Conservation (phyloP, 1,140 invertebrate species). For the Drosophila trapezifrons region DNA sequence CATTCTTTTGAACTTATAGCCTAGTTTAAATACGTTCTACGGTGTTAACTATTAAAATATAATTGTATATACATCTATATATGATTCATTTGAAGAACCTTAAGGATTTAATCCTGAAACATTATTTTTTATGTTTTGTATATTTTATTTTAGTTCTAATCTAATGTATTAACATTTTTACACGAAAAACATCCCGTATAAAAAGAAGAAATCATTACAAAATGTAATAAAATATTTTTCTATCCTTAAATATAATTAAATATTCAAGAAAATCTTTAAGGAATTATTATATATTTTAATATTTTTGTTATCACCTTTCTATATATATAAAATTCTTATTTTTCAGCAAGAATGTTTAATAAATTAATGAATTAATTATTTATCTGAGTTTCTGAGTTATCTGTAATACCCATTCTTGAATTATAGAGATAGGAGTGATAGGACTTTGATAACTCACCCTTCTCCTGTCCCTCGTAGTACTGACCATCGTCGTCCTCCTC, state of each 20-base stretch:
- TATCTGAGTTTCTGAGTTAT: too few species aligned
- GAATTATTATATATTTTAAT: not conserved
- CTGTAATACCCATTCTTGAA: not conserved
- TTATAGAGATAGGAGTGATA: fast-evolving
- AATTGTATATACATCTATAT: too few species aligned
- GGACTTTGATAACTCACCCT: too few species aligned
- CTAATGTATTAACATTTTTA: not conserved
- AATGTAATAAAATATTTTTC: too few species aligned
- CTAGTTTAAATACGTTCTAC: too few species aligned
- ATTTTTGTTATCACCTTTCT: not conserved
- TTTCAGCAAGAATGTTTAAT: not conserved
- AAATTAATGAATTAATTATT: not conserved
- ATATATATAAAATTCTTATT: not conserved
- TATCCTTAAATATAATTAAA: too few species aligned
- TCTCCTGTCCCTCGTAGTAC: too few species aligned
- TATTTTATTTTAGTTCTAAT: not conserved
- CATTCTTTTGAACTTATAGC: not conserved
- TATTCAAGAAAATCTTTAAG: too few species aligned
- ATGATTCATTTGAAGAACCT: not conserved
- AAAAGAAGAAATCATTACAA: too few species aligned
- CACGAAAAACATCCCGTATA: not conserved
- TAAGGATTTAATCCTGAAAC: not conserved
- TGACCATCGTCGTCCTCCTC: too few species aligned
- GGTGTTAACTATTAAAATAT: too few species aligned
- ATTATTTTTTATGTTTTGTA: not conserved